Base-by-base conservation (phyloP, 1,140 invertebrate species). In the Lordiphosa mommai region DNA sequence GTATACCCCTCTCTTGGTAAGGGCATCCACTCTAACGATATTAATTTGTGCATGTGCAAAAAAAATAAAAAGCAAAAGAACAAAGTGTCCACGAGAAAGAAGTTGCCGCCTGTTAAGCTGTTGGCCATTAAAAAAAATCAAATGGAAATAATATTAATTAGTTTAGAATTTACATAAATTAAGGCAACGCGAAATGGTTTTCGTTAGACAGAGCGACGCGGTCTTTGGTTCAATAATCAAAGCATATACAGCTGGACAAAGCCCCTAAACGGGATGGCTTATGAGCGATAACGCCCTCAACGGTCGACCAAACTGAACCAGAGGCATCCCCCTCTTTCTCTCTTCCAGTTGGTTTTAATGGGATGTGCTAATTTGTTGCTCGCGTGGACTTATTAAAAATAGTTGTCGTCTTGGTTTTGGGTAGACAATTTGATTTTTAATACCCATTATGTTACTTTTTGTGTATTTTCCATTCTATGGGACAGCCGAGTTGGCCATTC, bases 131-230 rank as follows among this genome's bases (percentile, higher is more conserved):
- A 30, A 51, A 49, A 61, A 55, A 67, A 56, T 43, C 43, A 53
- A 65, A 84, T 57, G 59, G 48, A 52, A 43, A 66, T 77, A 77
- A 77, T 61, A 72, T 84, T 84, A 84, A 84, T 84, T 84, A 72
- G 74, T 76, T 64, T 61, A 84, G 68, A 77, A 84, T 84, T 84
- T 84, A 77, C 77, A 84, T 84, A 77, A 68, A 69, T 82, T 72
- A 72, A 68, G 41, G 9, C 61, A 47, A 23, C 37, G 49, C 44
- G 58, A 84, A 68, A 57, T 65, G 59, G 63, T 58, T 85, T 84
- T 46, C 61, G 64, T 84, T 76, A 84, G 77, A 84, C 77, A 85
- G 79, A 72, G 77, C 77, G 77, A 72, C 77, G 77, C 77, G 67
- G 32, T 38, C 49, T 46, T 36, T 34, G 38, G 37, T 30, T 13